Evolutionary conservation across 2,888 invertebrate genomes (phyloP), one percentile per base, ranked within the genome.

Genomic region (Pogonocherus hispidulus): DNA sequence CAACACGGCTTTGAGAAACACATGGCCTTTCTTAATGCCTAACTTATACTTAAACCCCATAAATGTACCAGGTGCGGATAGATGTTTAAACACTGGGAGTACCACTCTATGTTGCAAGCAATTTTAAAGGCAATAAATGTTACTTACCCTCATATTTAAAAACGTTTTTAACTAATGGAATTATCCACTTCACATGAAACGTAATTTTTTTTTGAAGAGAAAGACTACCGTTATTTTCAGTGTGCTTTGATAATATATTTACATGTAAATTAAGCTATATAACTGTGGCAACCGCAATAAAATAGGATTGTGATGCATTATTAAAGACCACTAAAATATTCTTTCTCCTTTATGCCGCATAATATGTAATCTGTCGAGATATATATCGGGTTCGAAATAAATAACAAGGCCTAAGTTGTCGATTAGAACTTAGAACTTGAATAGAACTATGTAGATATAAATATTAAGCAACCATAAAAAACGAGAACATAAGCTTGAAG

Each of bases 41-140:
- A n/a, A n/a, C n/a, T n/a, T 52, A 66, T 55, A 69, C 66, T 69
- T 66, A 69, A 69, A 60, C 69, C 62, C 66, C 57, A 69, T 69
- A 69, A 69, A 69, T 69, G 65, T 56, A 66, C 69, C 56, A 56
- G 62, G 57, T 52, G 63, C 23, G n/a, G 49, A 23, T 22, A 22
- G 22, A 69, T 63, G 62, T 69, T 55, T 66, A 69, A 69, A 69
- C 69, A 66, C 47, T 56, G 63, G 59, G 57, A 69, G 66, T 57
- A 56, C 66, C 66, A 52, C 57, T 66, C 66, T 66, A 63, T 62
- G 57, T 66, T 51, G 22, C 20, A 37, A 23, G 22, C 20, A 37
- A 23, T 35, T 62, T 51, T 35, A 37, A 22, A 62, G 22, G 51
- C 51, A 51, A 16, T 51, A 51, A 62, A 49, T 20, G 51, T 37